phyloP scores from a whole-genome alignment of 1,140 invertebrate species.

The Aphelinus atriplicis region DNA sequence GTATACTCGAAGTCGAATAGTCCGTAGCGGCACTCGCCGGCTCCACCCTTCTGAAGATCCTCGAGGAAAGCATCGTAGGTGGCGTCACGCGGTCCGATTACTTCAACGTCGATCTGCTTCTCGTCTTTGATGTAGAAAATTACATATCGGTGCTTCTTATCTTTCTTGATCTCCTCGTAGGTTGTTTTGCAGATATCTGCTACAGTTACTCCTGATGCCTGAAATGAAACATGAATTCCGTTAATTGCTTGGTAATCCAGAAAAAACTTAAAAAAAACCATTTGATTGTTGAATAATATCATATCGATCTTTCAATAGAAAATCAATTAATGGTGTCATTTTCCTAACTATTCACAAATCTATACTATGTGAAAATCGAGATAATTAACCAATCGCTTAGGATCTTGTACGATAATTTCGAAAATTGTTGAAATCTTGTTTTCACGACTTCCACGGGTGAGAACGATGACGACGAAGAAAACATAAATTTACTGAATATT shows the following conservation, averaged over 20 bases:
- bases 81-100: conserved; percentile 85
- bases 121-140: conserved; percentile 96
- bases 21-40: conserved; percentile 92
- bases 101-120: conserved; percentile 92
- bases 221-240: conserved; percentile 49
- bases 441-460: background rate
- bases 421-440: background rate
- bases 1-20: conserved; percentile 96
- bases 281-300: no score
- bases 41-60: conserved; percentile 89
- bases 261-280: no score
- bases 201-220: conserved; percentile 96
- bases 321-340: no score
- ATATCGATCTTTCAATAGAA: no score
- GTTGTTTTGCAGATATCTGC: conserved; percentile 93
- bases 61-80: conserved; percentile 90
- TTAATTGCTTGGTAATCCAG: no score
- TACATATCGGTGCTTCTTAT: conserved; percentile 96
- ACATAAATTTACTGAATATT: conserved; percentile 16
- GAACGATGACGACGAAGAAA: background rate
- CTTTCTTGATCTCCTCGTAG: conserved; percentile 97
- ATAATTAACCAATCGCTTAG: background rate
- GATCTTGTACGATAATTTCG: background rate
- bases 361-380: background rate
- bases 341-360: no score